Evolutionary conservation across 1,140 invertebrate species (phyloP).

Genomic region (Listronotus bonariensis): DNA sequence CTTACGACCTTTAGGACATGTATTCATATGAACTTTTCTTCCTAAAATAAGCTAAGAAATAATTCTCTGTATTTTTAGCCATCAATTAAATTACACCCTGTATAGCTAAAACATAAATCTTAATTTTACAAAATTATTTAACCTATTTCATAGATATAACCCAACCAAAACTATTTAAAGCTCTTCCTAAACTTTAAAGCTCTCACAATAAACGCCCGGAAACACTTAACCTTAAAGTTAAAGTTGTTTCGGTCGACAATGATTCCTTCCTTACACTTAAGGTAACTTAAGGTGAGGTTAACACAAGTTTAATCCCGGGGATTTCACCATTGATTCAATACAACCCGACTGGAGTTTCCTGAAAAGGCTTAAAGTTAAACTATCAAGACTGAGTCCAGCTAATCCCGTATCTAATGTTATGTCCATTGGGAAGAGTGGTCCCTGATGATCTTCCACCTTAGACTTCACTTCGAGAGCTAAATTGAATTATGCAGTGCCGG

Average conservation of each 20-base stretch:
- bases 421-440: neutral
- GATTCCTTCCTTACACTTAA: conserved; percentile 14
- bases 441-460: too few species aligned
- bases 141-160: too few species aligned
- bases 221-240: conserved; percentile 6
- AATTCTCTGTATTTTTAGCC: too few species aligned
- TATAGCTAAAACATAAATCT: too few species aligned
- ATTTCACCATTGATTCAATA: conserved; percentile 40
- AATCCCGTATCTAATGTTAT: conserved; percentile 16
- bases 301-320: conserved; percentile 34
- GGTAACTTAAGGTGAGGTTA: conserved; percentile 4
- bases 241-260: conserved; percentile 4
- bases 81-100: too few species aligned
- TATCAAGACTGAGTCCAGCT: conserved; percentile 25
- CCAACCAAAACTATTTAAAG: neutral
- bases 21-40: too few species aligned
- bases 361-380: conserved; percentile 29
- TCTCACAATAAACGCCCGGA: conserved; percentile 8
- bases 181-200: neutral
- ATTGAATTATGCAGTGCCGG: too few species aligned
- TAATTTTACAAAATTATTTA: too few species aligned
- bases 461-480: too few species aligned
- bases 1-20: too few species aligned
- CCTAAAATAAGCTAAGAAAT: too few species aligned
- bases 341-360: conserved; percentile 27